Evolutionary conservation across 1,140 invertebrate genomes (phyloP).

Genomic region (Phymastichus coffea): DNA sequence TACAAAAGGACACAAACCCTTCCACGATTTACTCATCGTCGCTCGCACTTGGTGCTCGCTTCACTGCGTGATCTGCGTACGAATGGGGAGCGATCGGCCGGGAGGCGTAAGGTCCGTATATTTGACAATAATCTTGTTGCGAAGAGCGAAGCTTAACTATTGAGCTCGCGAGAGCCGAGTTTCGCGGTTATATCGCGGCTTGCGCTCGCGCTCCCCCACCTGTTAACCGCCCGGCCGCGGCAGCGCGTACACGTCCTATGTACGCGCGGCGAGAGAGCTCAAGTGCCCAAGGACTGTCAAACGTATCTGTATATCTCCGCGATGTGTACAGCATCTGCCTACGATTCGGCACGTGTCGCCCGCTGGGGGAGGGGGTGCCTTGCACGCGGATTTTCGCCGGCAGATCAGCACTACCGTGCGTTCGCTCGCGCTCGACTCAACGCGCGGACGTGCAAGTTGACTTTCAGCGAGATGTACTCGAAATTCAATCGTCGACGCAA

Average conservation of each 20-base stretch:
- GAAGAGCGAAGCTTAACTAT: constrained; percentile 48
- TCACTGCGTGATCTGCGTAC: not conserved
- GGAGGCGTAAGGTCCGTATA: constrained; percentile 8
- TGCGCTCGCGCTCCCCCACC: constrained; percentile 30
- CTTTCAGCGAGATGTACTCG: no score
- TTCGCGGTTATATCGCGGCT: constrained; percentile 54
- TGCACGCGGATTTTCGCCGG: no score
- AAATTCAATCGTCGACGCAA: no score
- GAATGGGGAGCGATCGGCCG: not conserved
- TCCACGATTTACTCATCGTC: constrained; percentile 43
- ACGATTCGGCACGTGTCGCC: not conserved
- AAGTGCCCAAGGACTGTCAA: not conserved
- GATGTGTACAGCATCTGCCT: no score
- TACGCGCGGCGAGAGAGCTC: constrained; percentile 15
- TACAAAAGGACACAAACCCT: constrained; percentile 40
- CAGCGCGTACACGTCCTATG: constrained; percentile 10
- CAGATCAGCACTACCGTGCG: no score
- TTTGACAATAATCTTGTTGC: constrained; percentile 38
- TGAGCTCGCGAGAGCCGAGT: constrained; percentile 48
- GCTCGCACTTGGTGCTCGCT: not conserved
- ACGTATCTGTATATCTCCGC: not conserved
- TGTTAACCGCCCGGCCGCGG: constrained; percentile 28
- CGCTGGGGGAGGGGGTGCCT: not conserved
- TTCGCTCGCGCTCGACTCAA: no score
- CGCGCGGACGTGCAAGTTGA: no score